Conservation (phyloP, 2,888 invertebrate species). For the Autographa pulchrina region DNA sequence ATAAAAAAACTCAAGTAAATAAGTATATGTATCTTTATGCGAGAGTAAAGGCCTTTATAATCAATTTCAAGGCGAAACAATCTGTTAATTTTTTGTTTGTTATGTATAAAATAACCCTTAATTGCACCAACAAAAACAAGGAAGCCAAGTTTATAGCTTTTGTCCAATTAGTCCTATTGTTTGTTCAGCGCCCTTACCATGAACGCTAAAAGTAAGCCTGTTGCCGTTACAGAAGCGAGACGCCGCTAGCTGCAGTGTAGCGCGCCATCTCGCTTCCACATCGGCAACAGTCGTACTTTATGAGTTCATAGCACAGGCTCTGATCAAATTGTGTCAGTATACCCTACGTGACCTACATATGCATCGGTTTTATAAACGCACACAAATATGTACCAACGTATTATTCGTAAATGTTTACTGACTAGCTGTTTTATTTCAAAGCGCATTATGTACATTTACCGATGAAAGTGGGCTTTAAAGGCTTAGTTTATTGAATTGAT, state of each 20-base stretch:
- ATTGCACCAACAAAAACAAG: constrained; percentile 2
- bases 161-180: constrained; percentile 4
- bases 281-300: too few species aligned
- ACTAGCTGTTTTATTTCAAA: not conserved
- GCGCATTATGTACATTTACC: too few species aligned
- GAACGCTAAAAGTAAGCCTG: too few species aligned
- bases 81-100: not conserved
- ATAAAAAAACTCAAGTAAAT: too few species aligned
- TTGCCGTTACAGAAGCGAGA: too few species aligned
- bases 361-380: not conserved
- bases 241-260: too few species aligned
- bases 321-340: not conserved
- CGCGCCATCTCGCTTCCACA: too few species aligned
- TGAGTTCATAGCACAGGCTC: not conserved
- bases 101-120: not conserved
- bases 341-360: not conserved
- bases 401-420: not conserved
- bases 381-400: not conserved
- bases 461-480: too few species aligned
- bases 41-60: not conserved
- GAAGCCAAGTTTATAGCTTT: not conserved
- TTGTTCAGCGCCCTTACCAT: not conserved
- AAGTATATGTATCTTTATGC: too few species aligned
- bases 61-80: not conserved
- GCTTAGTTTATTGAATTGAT: too few species aligned